Evolutionary conservation across 2,113 vertebrate genomes (phyloP).

Genomic region (Syngnathus scovelli): DNA sequence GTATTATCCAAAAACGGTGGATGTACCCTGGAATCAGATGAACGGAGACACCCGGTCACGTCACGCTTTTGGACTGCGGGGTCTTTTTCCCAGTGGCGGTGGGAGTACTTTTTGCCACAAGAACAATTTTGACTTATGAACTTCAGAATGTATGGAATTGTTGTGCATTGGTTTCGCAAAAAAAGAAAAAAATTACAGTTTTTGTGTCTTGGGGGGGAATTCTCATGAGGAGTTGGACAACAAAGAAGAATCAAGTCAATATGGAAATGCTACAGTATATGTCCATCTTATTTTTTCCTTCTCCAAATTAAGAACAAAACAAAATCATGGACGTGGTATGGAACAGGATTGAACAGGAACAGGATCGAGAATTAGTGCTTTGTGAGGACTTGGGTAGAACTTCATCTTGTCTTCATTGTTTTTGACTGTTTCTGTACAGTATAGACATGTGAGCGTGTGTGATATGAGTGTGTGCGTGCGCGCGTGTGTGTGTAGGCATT

Average conservation of each 20-base stretch:
- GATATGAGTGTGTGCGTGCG: constrained; percentile 78
- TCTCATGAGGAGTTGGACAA: constrained; percentile 61
- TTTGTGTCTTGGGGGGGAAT: constrained; percentile 64
- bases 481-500: constrained; percentile 92
- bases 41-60: constrained; percentile 38
- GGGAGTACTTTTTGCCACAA: constrained; percentile 59
- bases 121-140: constrained; percentile 66
- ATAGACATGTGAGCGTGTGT: constrained; percentile 87
- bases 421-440: constrained; percentile 73
- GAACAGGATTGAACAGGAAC: constrained; percentile 61
- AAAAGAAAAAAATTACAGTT: constrained; percentile 33
- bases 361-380: constrained; percentile 64
- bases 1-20: constrained; percentile 39
- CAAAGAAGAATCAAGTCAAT: constrained; percentile 61
- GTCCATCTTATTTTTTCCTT: constrained; percentile 52
- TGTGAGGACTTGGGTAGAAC: constrained; percentile 69
- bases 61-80: constrained; percentile 36
- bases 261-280: constrained; percentile 66
- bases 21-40: constrained; percentile 37
- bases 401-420: constrained; percentile 69
- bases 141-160: constrained; percentile 73
- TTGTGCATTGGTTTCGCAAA: constrained; percentile 66
- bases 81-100: constrained; percentile 49
- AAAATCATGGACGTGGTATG: constrained; percentile 57
- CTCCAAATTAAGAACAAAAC: constrained; percentile 52